Base-by-base conservation (phyloP, 2,797 vertebrate genomes). In the Lagocephalus sceleratus region DNA sequence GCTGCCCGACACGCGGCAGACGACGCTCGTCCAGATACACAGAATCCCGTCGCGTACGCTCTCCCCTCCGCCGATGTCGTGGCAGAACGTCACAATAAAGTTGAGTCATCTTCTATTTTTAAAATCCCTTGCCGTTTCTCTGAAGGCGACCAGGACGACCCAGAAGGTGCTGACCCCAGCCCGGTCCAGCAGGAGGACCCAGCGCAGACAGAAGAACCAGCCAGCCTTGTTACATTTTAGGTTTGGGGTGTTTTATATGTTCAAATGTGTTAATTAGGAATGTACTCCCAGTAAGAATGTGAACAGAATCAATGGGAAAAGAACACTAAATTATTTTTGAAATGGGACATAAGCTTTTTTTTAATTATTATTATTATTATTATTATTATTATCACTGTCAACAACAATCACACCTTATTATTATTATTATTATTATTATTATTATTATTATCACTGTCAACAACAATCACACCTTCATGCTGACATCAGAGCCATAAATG, bases 1-100 rank as follows among this genome's bases (percentile, higher is more conserved):
- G 0, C 0, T 84, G 1, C 49, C 78, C 35, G 89, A 91, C 17
- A 85, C 85, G 14, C 38, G 46, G 21, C 53, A 68, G 14, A 90
- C 85, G 0, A 90, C 90, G 1, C 74, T 90, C 0, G 90, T 91
- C 21, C 81, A 92, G 68, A 89, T 92, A 26, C 92, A 92, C 57
- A 67, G 57, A 14, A 85, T 87, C 46, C 88, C 87, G 1, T 84
- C 84, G 0, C 84, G 91, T 92, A 86, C 6, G 84, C 6, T 12
- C 20, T 20, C 40, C 1, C 8, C 32, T 35, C 32, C 32, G 5
- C 32, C 32, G 12, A 3, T 10, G 11, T 3, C 3, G 1, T 5
- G 32, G 32, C 1, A 14, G 32, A 14, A 14, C 14, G 3, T 14
- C 1, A 12, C 32, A 2, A 35, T 40, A 16, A 40, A 40, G 16